Percentiles rank a stretch among this genome's conserved stretches.
Evolutionary conservation across 2,113 vertebrate species (phyloP).

Genomic region (Leucopternis melanops): DNA sequence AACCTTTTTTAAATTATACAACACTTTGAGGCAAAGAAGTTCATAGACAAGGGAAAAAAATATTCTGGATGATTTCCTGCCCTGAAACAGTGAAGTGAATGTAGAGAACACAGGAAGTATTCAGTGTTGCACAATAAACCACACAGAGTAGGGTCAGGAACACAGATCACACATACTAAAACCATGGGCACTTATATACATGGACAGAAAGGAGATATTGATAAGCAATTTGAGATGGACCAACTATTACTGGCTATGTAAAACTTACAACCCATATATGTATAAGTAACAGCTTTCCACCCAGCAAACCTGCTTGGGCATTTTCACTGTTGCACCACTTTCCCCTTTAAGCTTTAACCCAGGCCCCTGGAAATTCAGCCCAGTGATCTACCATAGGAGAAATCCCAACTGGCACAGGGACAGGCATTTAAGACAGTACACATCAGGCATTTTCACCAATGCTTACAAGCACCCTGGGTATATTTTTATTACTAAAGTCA

Average conservation of each 20-base stretch:
- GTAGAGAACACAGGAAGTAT: background rate
- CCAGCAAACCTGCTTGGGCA: background rate
- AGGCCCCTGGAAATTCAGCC: background rate
- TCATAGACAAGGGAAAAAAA: background rate
- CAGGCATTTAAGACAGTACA: background rate
- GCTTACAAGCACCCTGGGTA: background rate
- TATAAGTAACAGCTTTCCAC: background rate
- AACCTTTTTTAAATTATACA: background rate
- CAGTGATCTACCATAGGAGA: background rate
- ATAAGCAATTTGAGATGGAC: background rate
- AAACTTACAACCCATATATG: background rate
- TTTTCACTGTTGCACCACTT: background rate
- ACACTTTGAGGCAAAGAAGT: background rate
- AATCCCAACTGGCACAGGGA: background rate
- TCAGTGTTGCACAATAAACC: background rate
- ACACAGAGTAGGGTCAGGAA: background rate
- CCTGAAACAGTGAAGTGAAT: background rate
- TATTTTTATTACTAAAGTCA: background rate
- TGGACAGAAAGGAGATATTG: background rate
- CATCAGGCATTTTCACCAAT: background rate
- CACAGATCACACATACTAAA: background rate
- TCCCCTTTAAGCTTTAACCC: background rate
- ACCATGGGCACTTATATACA: rapidly evolving
- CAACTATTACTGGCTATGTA: background rate
- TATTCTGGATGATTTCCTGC: background rate